Conservation (phyloP, 92 coral and sea anemone genomes). For the Heliopora coerulea region DNA sequence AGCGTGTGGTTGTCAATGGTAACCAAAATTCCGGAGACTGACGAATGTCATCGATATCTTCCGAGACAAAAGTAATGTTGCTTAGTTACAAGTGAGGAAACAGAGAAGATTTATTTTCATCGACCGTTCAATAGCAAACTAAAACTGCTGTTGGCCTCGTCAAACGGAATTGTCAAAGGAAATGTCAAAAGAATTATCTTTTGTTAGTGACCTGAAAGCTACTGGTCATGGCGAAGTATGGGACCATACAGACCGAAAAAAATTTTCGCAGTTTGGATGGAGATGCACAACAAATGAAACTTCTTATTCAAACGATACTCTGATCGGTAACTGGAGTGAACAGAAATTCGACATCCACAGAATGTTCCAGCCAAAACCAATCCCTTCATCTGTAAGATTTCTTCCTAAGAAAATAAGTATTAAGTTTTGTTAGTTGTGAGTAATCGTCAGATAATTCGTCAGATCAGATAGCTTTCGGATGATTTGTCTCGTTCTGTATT, state of each 20-base stretch:
- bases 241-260: conserved; percentile 95
- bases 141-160: not conserved
- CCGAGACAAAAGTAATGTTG: conserved; percentile 19
- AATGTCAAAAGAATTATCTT: conserved; percentile 61
- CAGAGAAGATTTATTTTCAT: conserved; percentile 21
- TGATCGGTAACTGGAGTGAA: conserved; percentile 96
- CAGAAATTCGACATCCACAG: conserved; percentile 86
- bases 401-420: not conserved
- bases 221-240: conserved; percentile 98
- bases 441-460: no score
- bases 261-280: conserved; percentile 95
- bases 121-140: not conserved
- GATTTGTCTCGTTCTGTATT: no score
- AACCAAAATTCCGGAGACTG: conserved; percentile 8
- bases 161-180: not conserved
- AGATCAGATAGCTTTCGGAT: no score
- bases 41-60: conserved; percentile 1
- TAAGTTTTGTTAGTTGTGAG: no score
- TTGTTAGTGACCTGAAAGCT: conserved; percentile 86
- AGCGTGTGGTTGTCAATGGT: conserved; percentile 56
- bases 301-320: conserved; percentile 75
- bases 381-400: conserved; percentile 81
- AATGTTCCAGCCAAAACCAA: conserved; percentile 81
- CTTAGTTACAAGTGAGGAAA: not conserved
- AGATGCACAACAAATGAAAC: conserved; percentile 95